Evolutionary conservation across 2,888 invertebrate genomes (phyloP).

Genomic region (Cryptocephalus primarius): DNA sequence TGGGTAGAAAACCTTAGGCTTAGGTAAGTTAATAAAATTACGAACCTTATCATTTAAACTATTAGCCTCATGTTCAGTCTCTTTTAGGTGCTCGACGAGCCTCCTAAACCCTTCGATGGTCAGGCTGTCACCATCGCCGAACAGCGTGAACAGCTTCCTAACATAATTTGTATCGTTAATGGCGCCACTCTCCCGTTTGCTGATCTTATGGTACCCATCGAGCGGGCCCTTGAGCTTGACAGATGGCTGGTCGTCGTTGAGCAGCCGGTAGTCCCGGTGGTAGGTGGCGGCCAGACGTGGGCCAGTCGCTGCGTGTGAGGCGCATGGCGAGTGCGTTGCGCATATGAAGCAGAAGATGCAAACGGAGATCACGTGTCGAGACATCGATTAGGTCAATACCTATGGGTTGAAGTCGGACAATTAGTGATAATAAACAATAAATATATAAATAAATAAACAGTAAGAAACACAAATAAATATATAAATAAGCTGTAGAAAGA

Average conservation of each 20-base stretch:
- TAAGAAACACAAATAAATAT: too few species aligned
- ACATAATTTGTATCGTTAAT: slow-evolving; percentile 42
- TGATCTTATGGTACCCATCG: slow-evolving; percentile 3
- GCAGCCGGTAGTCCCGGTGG: background rate
- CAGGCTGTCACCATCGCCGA: slow-evolving; percentile 52
- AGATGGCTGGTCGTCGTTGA: background rate
- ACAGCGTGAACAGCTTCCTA: slow-evolving; percentile 54
- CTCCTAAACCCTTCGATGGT: slow-evolving; percentile 55
- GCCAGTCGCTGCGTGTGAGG: slow-evolving; percentile 48
- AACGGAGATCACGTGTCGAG: slow-evolving; percentile 63
- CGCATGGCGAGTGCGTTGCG: slow-evolving; percentile 65
- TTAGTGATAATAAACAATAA: too few species aligned
- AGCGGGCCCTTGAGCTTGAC: background rate
- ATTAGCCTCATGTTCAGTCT: too few species aligned
- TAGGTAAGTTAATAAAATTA: too few species aligned
- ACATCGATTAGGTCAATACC: slow-evolving; percentile 27
- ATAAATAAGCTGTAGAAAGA: too few species aligned
- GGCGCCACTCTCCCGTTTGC: slow-evolving; percentile 14
- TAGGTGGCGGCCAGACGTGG: too few species aligned
- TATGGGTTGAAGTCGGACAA: background rate
- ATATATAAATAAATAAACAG: too few species aligned
- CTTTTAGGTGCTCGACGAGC: slow-evolving; percentile 41
- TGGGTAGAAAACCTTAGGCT: too few species aligned
- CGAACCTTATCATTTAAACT: too few species aligned
- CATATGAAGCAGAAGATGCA: slow-evolving; percentile 74